Conservation (phyloP, 1,140 invertebrate species). For the Lasioglossum baleicum region DNA sequence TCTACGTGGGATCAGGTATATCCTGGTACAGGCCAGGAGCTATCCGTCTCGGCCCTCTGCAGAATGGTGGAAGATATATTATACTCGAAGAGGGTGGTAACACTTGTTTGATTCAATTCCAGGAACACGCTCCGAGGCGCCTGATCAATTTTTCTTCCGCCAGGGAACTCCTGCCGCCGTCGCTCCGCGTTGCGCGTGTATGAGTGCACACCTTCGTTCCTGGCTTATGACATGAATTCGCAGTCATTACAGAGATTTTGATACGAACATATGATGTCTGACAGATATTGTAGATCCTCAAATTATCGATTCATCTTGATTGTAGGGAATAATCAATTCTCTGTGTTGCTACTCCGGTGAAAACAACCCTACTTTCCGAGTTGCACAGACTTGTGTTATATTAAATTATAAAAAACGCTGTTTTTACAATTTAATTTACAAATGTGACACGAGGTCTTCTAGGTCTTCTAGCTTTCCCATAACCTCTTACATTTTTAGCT, state of each 20-base stretch:
- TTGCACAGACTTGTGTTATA: too few species aligned
- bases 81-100: conserved; percentile 69
- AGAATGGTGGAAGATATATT: conserved; percentile 71
- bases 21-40: conserved; percentile 56
- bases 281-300: background rate
- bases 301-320: conserved; percentile 20
- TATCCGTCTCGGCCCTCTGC: conserved; percentile 66
- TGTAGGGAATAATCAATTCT: background rate
- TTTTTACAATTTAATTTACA: too few species aligned
- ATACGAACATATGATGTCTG: conserved; percentile 4
- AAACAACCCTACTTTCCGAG: too few species aligned
- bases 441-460: too few species aligned
- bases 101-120: conserved; percentile 77
- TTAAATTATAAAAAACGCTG: too few species aligned
- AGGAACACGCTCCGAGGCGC: conserved; percentile 65
- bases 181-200: background rate
- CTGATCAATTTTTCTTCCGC: conserved; percentile 70
- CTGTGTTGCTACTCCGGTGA: too few species aligned
- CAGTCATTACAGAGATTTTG: conserved; percentile 18
- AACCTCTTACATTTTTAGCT: too few species aligned
- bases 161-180: conserved; percentile 37
- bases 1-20: conserved; percentile 65
- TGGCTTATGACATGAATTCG: conserved; percentile 28
- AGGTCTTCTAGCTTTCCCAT: too few species aligned
- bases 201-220: background rate